Evolutionary conservation across 2,113 vertebrate species (phyloP).

Genomic region (Reinhardtius hippoglossoides): DNA sequence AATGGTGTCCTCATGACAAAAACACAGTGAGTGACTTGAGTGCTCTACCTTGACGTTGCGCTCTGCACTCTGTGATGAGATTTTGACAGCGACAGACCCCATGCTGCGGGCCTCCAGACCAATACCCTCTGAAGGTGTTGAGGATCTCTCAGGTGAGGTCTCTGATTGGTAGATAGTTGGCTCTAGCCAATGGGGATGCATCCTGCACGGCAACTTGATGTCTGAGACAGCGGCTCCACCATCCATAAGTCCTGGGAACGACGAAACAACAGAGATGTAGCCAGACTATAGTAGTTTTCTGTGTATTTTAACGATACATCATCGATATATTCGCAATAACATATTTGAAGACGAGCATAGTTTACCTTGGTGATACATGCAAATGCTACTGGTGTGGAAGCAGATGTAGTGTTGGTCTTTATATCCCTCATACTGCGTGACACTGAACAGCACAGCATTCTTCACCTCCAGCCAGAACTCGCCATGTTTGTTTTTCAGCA

Average conservation of each 20-base stretch:
- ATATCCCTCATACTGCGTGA: conserved; percentile 92
- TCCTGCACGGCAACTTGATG: conserved; percentile 87
- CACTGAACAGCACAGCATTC: conserved; percentile 90
- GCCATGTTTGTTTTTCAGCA: conserved; percentile 88
- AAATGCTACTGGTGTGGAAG: conserved; percentile 89
- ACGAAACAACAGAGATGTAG: neutral
- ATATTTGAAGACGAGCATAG: neutral
- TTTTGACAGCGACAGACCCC: conserved; percentile 94
- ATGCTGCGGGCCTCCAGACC: conserved; percentile 90
- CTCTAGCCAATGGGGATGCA: conserved; percentile 93
- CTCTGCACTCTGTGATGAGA: conserved; percentile 90
- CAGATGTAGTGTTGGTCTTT: conserved; percentile 96
- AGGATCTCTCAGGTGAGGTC: conserved; percentile 80
- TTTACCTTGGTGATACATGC: conserved; percentile 95
- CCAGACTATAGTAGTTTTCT: neutral
- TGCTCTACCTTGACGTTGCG: conserved; percentile 90
- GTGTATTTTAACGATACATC: neutral
- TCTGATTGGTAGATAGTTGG: conserved; percentile 92
- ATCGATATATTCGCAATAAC: neutral
- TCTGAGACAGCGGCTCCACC: conserved; percentile 83
- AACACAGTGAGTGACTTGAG: neutral
- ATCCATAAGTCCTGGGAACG: conserved; percentile 86
- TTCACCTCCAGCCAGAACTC: conserved; percentile 97
- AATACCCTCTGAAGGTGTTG: conserved; percentile 86
- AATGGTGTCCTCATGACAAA: no score